Base-by-base conservation (phyloP, 92 coral and sea anemone genomes). In the Epizoanthus illoricatus region DNA sequence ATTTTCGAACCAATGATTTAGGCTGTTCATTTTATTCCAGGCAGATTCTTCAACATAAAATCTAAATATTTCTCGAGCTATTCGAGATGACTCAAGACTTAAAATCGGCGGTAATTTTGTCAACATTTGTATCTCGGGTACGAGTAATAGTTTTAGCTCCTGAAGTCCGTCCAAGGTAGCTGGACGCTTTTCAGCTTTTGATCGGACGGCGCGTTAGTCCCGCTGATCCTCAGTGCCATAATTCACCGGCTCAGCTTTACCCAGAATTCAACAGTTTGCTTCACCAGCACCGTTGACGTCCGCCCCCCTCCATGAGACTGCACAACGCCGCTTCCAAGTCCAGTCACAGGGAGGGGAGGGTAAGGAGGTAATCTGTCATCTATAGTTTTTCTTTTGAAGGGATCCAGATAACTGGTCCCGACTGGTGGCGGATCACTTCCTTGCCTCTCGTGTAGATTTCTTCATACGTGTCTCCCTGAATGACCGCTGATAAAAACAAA, bases 361-460 rank as follows among this genome's bases (percentile, higher is more conserved):
- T 41, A 79, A 41, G 47, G 12, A 15, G 17, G 20, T 70, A 2
- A 23, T 58, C 7, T 40, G 54, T 54, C 18, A 33, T 73, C 79
- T 81, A 95, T 54, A 95, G 91, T 64, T 93, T 96, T 81, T 96
- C 99, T 76, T 96, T 96, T 59, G 99, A 96, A 10, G 99, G 98
- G 73, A 96, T 94, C 99, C 99, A 96, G 76, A 96, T 96, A 57
- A 96, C 99, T 2, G 99, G 99, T 12, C 99, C 99, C 16, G 98
- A 94, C 84, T 96, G 99, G 81, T 96, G 98, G 56, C 99, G 98
- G 49, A 96, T 96, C 11, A 96, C 92, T 9, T 96, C 99, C 87
- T 96, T 96, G 49, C 75, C 84, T 85, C 86, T 88, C 42, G 88
- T 79, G 84, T 96, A 94, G 73, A 96, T 90, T 84, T 96, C 98